Evolutionary conservation across 2,113 vertebrate species (phyloP).

Genomic region (Kobus ellipsiprymnus): DNA sequence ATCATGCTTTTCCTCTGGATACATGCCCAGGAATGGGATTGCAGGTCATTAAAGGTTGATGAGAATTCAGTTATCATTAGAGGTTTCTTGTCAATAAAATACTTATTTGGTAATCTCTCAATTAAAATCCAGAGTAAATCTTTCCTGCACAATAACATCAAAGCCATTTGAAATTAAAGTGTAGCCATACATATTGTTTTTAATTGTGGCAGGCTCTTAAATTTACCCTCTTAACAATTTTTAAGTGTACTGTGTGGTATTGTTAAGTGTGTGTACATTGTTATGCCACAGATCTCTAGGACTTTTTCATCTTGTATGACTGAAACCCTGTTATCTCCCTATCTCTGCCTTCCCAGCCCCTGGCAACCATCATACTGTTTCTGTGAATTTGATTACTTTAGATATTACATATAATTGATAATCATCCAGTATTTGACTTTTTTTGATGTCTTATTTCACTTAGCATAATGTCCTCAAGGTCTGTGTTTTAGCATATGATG

Average conservation of each 20-base stretch:
- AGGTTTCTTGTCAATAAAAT: constrained; percentile 13
- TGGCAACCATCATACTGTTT: not conserved
- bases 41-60: not conserved
- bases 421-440: not conserved
- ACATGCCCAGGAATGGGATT: not conserved
- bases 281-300: not conserved
- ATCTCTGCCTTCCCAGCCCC: not conserved
- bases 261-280: not conserved
- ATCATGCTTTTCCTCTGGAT: not conserved
- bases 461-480: not conserved
- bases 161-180: not conserved
- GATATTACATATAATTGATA: not conserved
- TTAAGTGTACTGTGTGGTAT: not conserved
- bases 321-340: not conserved
- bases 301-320: not conserved
- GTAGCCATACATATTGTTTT: not conserved
- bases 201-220: not conserved
- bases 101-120: not conserved
- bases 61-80: not conserved
- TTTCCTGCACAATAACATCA: not conserved
- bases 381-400: not conserved
- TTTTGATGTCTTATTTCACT: not conserved
- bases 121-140: not conserved
- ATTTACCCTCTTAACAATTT: not conserved
- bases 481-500: not conserved